phyloP scores from a whole-genome alignment of 2,888 invertebrate genomes.

The Conus canariensis region DNA sequence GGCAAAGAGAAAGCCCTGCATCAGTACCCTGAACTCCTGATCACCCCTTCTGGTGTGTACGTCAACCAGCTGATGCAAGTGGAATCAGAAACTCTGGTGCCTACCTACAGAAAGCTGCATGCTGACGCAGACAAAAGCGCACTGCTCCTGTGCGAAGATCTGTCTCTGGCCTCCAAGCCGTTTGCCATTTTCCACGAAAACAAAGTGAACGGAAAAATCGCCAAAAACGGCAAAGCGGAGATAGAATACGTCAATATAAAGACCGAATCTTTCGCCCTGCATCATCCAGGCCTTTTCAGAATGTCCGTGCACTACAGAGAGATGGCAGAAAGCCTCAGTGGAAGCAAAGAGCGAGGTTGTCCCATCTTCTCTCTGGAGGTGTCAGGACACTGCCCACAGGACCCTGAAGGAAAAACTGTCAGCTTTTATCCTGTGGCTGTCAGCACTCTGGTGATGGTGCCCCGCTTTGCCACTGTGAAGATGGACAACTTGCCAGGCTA shows the following conservation, averaged over 20 bases:
- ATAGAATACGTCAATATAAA: slow-evolving; percentile 34
- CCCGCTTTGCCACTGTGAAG: slow-evolving; percentile 30
- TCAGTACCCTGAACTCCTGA: slow-evolving; percentile 44
- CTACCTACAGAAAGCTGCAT: slow-evolving; percentile 41
- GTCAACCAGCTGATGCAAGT: slow-evolving; percentile 49
- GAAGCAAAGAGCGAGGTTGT: slow-evolving; percentile 38
- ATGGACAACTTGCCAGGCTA: slow-evolving; percentile 42
- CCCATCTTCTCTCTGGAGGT: slow-evolving; percentile 48
- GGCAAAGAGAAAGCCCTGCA: slow-evolving; percentile 34
- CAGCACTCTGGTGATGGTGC: slow-evolving; percentile 46
- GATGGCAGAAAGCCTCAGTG: slow-evolving; percentile 38
- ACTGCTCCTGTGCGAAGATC: slow-evolving; percentile 45
- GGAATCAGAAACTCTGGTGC: slow-evolving; percentile 43
- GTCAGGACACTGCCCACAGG: slow-evolving; percentile 25
- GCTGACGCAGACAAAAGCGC: slow-evolving; percentile 48
- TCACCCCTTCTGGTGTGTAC: slow-evolving; percentile 40
- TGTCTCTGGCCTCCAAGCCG: slow-evolving; percentile 35
- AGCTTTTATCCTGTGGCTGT: slow-evolving; percentile 46
- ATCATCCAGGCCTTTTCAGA: slow-evolving; percentile 38
- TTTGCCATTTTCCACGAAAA: slow-evolving; percentile 46
- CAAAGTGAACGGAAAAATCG: background rate
- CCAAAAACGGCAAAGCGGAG: slow-evolving; percentile 32
- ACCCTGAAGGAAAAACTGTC: slow-evolving; percentile 37
- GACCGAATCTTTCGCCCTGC: slow-evolving; percentile 46
- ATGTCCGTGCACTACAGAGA: slow-evolving; percentile 45